Base-by-base conservation (phyloP, 2,888 invertebrate genomes). In the Geophilus truncorum region DNA sequence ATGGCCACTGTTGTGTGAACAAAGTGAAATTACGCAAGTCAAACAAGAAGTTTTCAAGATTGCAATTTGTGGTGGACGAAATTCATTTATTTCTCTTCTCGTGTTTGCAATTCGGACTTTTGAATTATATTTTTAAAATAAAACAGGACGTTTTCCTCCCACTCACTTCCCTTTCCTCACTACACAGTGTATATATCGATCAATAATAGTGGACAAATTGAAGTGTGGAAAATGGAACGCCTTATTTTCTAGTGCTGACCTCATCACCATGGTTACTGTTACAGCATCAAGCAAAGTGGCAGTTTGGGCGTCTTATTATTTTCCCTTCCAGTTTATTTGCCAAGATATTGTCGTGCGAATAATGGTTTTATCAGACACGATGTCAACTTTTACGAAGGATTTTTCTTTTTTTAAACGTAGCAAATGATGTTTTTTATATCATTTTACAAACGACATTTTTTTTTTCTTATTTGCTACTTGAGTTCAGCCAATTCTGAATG, bases 171-270 rank as follows among this genome's bases (percentile, higher is more conserved):
- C 57, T 21, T 23, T 10, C 57, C 4, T n/a, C n/a, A 4, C 15
- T 40, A n/a, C 40, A 12, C 12, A n/a, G 40, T n/a, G 15, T 40
- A 34, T 34, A 34, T 34, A 40, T 12, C 40, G 23, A 62, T 62
- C 57, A 23, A 62, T 62, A 62, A 62, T 62, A 62, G 57, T 62
- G 57, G 57, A 62, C 57, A 62, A 62, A 62, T 62, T 62, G 57
- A 62, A 23, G 57, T 62, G 57, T 21, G 57, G 21, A 62, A 62
- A 62, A 62, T 62, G 57, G 6, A 62, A 62, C 57, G 57, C 57
- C 57, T 62, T 62, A 62, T 62, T 62, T 62, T 62, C 57, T 62
- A 62, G 57, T 62, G 57, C 57, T 62, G 57, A 62, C 57, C 57
- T 62, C 57, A 62, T 62, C 57, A 18, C 57, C 57, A 62, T 62